Evolutionary conservation across 2,888 invertebrate species (phyloP), one percentile per base, ranked within the genome.

Genomic region (Corythucha ciliata): DNA sequence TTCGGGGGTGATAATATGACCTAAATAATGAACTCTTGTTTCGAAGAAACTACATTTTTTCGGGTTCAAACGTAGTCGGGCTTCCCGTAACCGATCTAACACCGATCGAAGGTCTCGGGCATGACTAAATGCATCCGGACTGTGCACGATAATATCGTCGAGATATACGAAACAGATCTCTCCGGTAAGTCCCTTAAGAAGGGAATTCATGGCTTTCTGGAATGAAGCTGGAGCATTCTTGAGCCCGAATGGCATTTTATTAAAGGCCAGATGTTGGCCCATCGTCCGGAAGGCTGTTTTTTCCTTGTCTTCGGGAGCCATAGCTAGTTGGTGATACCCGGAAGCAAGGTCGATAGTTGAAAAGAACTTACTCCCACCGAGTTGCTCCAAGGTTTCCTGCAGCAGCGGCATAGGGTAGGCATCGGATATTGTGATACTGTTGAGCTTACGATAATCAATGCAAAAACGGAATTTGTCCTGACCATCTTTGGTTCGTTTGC

Each of bases 241-340:
- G 2, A 54, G 33, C 47, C 61, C 61, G 40, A 59, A 59, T 5
- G 60, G 60, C 56, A 59, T 59, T 18, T 36, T 34, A 8, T 33
- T 45, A 29, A 59, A 59, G 14, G 57, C n/a, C n/a, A n/a, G n/a
- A n/a, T n/a, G n/a, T n/a, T n/a, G n/a, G n/a, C n/a, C n/a, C n/a
- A n/a, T n/a, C n/a, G n/a, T n/a, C n/a, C n/a, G 14, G 33, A 33
- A 33, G 5, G 33, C 33, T 4, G 33, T 33, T 18, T 33, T 33
- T 18, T 33, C 33, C 33, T 18, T 33, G 7, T 18, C 18, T 5
- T 18, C 3, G 3, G 33, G 4, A n/a, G n/a, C n/a, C n/a, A n/a
- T n/a, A n/a, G n/a, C n/a, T n/a, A n/a, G n/a, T n/a, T n/a, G n/a
- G n/a, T n/a, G n/a, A n/a, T n/a, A n/a, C n/a, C n/a, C n/a, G n/a